Conservation (phyloP, 2,797 vertebrate genomes). For the Microtus obscurus region DNA sequence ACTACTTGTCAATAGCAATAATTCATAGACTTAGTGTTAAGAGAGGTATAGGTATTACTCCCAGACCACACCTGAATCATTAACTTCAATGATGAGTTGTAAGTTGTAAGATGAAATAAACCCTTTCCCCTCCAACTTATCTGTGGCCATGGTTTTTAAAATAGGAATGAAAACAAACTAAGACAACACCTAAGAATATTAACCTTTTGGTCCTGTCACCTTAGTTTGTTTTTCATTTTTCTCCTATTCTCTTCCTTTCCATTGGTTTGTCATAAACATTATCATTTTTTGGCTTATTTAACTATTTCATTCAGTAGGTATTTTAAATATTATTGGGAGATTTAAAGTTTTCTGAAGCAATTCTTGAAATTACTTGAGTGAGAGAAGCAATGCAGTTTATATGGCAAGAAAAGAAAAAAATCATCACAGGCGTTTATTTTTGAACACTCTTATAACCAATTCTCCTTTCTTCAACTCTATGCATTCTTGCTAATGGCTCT, state of each 20-base stretch:
- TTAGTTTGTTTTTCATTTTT: slow-evolving; percentile 49
- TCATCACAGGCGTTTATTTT: slow-evolving; percentile 33
- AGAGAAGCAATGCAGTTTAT: slow-evolving; percentile 50
- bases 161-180: not conserved
- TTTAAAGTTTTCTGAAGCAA: slow-evolving; percentile 34
- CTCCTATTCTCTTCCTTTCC: slow-evolving; percentile 30
- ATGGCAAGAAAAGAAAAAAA: slow-evolving; percentile 61
- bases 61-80: not conserved
- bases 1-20: not conserved
- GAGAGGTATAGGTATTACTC: not conserved
- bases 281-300: not conserved
- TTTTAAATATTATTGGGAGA: slow-evolving; percentile 61
- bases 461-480: not conserved
- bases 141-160: not conserved
- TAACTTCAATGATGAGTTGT: not conserved
- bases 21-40: not conserved
- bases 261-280: not conserved
- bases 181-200: not conserved
- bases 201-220: not conserved
- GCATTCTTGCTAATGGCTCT: slow-evolving; percentile 3
- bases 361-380: slow-evolving; percentile 56
- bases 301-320: slow-evolving; percentile 2
- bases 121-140: not conserved
- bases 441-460: slow-evolving; percentile 1
- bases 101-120: not conserved